phyloP scores from a whole-genome alignment of 2,888 invertebrate genomes.

The Agrochola lychnidis region DNA sequence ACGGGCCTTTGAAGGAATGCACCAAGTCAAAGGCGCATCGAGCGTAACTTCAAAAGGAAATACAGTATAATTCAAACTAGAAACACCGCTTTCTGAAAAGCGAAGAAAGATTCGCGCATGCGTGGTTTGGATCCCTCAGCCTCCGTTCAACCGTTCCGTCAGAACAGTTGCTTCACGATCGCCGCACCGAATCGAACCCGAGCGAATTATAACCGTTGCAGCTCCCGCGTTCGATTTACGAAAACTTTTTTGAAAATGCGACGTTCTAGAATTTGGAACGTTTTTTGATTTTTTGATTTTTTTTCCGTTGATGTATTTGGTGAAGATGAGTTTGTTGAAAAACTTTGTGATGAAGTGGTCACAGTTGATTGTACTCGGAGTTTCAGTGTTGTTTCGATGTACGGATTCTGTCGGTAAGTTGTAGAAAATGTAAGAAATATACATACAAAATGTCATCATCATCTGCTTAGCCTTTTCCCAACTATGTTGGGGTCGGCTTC shows the following conservation, averaged over 20 bases:
- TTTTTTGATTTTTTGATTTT: slow-evolving; percentile 54
- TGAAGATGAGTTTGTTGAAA: slow-evolving; percentile 72
- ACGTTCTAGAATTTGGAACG: slow-evolving; percentile 63
- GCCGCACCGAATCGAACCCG: slow-evolving; percentile 58
- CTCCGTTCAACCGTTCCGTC: slow-evolving; percentile 60
- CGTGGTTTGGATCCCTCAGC: slow-evolving; percentile 69
- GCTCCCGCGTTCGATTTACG: slow-evolving; percentile 63
- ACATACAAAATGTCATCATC: too few relatives aligned
- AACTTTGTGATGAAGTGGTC: slow-evolving; percentile 83
- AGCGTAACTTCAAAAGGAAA: slow-evolving; percentile 74
- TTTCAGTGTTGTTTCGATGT: slow-evolving; percentile 86
- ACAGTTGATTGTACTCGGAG: slow-evolving; percentile 81
- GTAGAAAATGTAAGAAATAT: slow-evolving; percentile 14
- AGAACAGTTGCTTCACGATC: slow-evolving; percentile 72
- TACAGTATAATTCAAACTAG: slow-evolving; percentile 75
- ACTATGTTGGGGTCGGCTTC: too few relatives aligned
- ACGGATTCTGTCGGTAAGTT: slow-evolving; percentile 88
- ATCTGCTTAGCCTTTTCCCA: too few relatives aligned
- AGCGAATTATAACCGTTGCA: slow-evolving; percentile 57
- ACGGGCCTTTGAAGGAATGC: slow-evolving; percentile 68
- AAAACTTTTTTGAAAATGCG: slow-evolving; percentile 70
- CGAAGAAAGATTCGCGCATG: slow-evolving; percentile 71
- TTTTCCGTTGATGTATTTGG: slow-evolving; percentile 33
- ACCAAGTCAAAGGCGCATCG: slow-evolving; percentile 72
- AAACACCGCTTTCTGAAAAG: slow-evolving; percentile 62